Percentiles rank a stretch among this genome's conserved stretches.
Evolutionary conservation across 2,888 invertebrate species (phyloP).

Genomic region (Drosophila paranaensis): DNA sequence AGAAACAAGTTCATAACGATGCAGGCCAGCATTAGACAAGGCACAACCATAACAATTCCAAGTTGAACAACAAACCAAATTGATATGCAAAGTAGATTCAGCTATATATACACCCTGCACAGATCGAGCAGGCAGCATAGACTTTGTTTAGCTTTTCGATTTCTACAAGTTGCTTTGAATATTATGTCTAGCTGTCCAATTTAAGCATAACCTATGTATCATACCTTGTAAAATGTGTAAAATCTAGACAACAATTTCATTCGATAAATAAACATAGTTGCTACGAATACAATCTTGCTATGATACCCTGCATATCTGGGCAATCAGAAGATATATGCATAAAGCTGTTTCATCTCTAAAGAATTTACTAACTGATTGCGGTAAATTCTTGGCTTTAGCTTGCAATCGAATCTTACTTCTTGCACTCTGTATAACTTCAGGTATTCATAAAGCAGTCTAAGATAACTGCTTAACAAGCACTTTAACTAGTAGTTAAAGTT

Average conservation of each 20-base stretch:
- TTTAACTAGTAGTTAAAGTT: neutral
- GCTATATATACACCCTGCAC: neutral
- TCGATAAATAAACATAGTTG: too few relatives aligned
- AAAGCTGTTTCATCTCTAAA: too few relatives aligned
- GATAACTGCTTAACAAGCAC: neutral
- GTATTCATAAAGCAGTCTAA: too few relatives aligned
- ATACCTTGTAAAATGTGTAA: neutral
- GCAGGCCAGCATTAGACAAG: constrained; percentile 2
- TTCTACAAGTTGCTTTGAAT: neutral
- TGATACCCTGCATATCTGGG: neutral
- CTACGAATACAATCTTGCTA: too few relatives aligned
- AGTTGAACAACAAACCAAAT: constrained; percentile 27
- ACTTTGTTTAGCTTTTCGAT: neutral
- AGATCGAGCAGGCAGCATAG: too few relatives aligned
- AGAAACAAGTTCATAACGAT: constrained; percentile 40
- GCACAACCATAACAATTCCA: constrained; percentile 13
- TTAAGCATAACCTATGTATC: neutral
- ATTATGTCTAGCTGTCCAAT: neutral
- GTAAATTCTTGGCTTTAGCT: too few relatives aligned
- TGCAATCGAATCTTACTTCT: too few relatives aligned
- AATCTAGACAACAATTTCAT: too few relatives aligned
- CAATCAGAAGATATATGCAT: too few relatives aligned
- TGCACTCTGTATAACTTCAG: too few relatives aligned
- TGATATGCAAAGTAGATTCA: constrained; percentile 13
- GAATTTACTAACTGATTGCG: too few relatives aligned